A percentile compares a stretch with the other conserved stretches of the same genome.
Conservation (phyloP, 2,113 vertebrate genomes). For the Mormyrus iriodes region DNA sequence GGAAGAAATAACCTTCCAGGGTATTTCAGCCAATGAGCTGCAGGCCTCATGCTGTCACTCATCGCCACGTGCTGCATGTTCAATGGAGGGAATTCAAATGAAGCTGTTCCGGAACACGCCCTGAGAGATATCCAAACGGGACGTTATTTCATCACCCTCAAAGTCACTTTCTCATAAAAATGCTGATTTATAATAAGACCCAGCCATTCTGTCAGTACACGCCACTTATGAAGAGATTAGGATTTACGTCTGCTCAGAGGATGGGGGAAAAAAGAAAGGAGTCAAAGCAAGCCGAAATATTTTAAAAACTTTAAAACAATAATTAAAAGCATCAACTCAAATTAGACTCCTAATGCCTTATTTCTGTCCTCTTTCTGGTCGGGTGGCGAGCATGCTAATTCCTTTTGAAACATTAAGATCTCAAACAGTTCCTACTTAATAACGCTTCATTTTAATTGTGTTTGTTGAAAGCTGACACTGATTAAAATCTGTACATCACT, state of each 20-base stretch:
- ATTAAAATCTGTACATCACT: constrained; percentile 55
- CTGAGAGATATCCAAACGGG: constrained; percentile 17
- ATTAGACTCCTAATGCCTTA: constrained; percentile 1
- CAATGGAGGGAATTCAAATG: constrained; percentile 12
- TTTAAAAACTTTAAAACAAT: constrained; percentile 4
- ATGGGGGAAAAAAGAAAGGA: not conserved
- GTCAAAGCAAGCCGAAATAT: constrained; percentile 7
- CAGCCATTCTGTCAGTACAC: constrained; percentile 13
- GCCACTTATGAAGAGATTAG: constrained; percentile 20
- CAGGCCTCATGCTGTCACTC: not conserved
- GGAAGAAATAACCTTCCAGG: not conserved
- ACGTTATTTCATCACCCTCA: constrained; percentile 20
- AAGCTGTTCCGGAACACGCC: constrained; percentile 11
- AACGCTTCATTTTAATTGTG: constrained; percentile 51
- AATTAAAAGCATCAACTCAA: constrained; percentile 3
- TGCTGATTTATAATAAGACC: constrained; percentile 29
- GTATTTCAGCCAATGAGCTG: not conserved
- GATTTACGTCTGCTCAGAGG: constrained; percentile 19
- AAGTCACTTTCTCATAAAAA: constrained; percentile 25
- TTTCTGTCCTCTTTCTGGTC: constrained; percentile 2
- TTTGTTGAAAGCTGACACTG: constrained; percentile 34
- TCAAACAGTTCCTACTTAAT: constrained; percentile 19
- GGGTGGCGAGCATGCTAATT: constrained; percentile 14
- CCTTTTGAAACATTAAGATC: constrained; percentile 20
- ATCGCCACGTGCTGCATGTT: not conserved